Conservation (phyloP, 2,113 vertebrate genomes). For the Connochaetes taurinus region DNA sequence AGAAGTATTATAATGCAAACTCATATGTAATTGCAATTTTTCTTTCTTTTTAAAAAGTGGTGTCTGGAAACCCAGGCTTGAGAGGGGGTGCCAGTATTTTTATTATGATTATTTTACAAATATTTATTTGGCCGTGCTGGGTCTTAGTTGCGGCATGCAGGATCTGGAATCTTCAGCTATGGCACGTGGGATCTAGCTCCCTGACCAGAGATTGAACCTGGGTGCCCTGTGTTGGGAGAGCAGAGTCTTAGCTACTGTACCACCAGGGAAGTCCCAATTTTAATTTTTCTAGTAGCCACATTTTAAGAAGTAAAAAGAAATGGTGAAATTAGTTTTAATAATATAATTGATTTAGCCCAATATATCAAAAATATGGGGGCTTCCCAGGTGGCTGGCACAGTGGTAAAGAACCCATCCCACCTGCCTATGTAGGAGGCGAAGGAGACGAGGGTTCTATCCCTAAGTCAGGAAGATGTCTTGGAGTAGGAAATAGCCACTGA, state of each 20-base stretch:
- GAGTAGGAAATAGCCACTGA: not conserved
- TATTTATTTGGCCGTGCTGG: not conserved
- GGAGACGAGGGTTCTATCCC: not conserved
- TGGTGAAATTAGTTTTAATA: not conserved
- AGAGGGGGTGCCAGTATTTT: not conserved
- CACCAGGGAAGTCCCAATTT: not conserved
- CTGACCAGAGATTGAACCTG: not conserved
- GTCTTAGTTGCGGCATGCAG: not conserved
- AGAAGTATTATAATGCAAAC: not conserved
- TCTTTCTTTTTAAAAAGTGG: not conserved
- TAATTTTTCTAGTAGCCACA: not conserved
- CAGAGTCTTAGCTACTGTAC: not conserved
- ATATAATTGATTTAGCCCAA: not conserved
- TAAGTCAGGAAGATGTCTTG: not conserved
- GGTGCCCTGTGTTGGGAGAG: not conserved
- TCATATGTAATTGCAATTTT: not conserved
- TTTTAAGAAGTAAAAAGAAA: not conserved
- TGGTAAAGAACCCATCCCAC: not conserved
- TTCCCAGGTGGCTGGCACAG: not conserved
- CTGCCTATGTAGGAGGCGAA: not conserved
- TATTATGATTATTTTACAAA: not conserved
- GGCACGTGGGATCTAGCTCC: rapidly evolving
- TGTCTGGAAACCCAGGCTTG: not conserved
- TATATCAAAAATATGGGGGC: not conserved
- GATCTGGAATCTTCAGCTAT: not conserved